phyloP scores from a whole-genome alignment of 2,113 vertebrate species.

The Hemichromis elongatus region DNA sequence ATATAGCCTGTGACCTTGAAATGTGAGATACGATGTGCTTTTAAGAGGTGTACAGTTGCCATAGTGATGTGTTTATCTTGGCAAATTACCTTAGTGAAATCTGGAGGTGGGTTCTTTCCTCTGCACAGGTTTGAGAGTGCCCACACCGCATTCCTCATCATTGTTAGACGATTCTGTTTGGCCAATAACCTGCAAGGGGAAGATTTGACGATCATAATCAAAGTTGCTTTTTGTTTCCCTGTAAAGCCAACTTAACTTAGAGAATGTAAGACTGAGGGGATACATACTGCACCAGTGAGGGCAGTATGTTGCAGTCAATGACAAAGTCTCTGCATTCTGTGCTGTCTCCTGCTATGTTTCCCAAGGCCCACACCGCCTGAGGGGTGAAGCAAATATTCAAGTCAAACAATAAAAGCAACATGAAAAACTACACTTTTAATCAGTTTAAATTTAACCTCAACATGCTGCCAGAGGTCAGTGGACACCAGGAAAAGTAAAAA shows the following conservation, averaged over 20 bases:
- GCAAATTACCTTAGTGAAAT: slow-evolving; percentile 85
- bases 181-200: slow-evolving; percentile 82
- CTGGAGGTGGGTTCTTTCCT: slow-evolving; percentile 97
- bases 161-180: slow-evolving; percentile 95
- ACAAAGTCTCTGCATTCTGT: slow-evolving; percentile 98
- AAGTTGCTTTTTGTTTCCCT: not conserved
- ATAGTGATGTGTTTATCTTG: slow-evolving; percentile 13
- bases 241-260: not conserved
- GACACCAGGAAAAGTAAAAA: not conserved
- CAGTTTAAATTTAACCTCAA: not conserved
- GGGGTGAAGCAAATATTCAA: not conserved
- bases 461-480: not conserved
- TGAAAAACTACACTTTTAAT: not conserved
- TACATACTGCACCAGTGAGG: slow-evolving; percentile 94
- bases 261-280: not conserved
- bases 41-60: slow-evolving; percentile 48
- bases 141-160: slow-evolving; percentile 98
- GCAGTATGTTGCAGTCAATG: slow-evolving; percentile 94
- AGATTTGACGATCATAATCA: not conserved
- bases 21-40: slow-evolving; percentile 13
- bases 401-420: not conserved
- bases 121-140: slow-evolving; percentile 96
- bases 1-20: not conserved
- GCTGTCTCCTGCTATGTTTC: slow-evolving; percentile 98
- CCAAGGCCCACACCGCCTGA: slow-evolving; percentile 97